Evolutionary conservation across 2,113 vertebrate species (phyloP).

Genomic region (Aplodontia rufa): DNA sequence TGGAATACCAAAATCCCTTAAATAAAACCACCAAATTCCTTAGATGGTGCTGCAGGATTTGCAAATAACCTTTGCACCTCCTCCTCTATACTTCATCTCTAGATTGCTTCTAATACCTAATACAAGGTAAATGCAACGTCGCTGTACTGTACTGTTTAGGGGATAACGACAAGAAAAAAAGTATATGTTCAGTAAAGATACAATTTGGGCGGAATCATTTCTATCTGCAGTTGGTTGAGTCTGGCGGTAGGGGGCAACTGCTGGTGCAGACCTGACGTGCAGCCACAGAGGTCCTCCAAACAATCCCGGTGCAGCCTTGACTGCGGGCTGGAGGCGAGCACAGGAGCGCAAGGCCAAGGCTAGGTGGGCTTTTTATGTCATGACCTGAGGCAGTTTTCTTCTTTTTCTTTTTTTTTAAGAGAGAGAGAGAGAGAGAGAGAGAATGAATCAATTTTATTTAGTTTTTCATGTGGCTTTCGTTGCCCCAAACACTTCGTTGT

Average conservation of each 20-base stretch:
- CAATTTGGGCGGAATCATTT: background rate
- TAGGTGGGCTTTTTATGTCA: background rate
- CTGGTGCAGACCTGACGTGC: too few species aligned
- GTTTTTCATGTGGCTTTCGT: too few species aligned
- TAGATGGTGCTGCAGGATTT: background rate
- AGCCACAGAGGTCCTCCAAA: background rate
- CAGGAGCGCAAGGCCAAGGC: fast-evolving
- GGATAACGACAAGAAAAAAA: background rate
- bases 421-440: too few species aligned
- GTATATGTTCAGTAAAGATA: background rate
- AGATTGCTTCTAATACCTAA: background rate
- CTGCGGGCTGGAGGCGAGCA: background rate
- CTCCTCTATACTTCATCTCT: background rate
- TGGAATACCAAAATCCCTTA: background rate
- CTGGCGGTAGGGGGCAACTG: too few species aligned
- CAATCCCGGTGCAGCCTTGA: background rate
- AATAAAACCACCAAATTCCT: background rate
- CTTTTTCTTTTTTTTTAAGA: too few species aligned
- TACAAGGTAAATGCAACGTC: background rate
- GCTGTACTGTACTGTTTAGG: background rate
- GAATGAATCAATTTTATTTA: too few species aligned
- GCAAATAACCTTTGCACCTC: background rate
- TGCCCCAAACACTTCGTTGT: too few species aligned
- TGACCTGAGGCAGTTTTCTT: background rate
- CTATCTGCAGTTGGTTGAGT: background rate